Evolutionary conservation across 2,888 invertebrate genomes (phyloP).

Genomic region (Protonemura montana): DNA sequence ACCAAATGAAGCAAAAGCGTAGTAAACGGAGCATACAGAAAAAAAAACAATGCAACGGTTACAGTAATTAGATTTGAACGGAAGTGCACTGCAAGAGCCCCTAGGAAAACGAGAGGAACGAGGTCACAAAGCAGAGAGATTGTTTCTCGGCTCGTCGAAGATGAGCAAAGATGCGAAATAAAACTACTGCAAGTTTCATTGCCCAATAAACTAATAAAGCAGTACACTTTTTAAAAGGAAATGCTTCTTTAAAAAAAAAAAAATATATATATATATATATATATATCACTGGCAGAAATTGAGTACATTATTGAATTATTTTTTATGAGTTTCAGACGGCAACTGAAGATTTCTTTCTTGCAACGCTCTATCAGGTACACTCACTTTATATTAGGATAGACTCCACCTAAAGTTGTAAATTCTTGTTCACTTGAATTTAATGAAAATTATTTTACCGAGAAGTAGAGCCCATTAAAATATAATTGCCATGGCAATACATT

Average conservation of each 20-base stretch:
- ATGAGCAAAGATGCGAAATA: not conserved
- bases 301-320: not conserved
- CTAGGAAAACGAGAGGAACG: not conserved
- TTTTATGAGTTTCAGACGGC: not conserved
- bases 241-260: too few relatives aligned
- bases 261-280: too few relatives aligned
- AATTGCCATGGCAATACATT: constrained; percentile 7
- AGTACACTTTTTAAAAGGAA: too few relatives aligned
- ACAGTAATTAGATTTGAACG: not conserved
- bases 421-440: not conserved
- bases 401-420: not conserved
- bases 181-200: not conserved
- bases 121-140: too few relatives aligned
- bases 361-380: not conserved
- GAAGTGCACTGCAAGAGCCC: not conserved
- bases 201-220: too few relatives aligned
- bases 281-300: not conserved
- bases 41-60: not conserved
- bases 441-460: not conserved
- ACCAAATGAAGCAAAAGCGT: not conserved
- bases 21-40: not conserved
- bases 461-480: not conserved
- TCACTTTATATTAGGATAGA: not conserved
- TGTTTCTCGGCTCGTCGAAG: not conserved
- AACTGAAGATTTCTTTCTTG: not conserved